These are phyloP conservation scores for Metellina segmentata DNA, from an alignment of 2,888 invertebrate species.

Conservation along the genomic window DNA sequence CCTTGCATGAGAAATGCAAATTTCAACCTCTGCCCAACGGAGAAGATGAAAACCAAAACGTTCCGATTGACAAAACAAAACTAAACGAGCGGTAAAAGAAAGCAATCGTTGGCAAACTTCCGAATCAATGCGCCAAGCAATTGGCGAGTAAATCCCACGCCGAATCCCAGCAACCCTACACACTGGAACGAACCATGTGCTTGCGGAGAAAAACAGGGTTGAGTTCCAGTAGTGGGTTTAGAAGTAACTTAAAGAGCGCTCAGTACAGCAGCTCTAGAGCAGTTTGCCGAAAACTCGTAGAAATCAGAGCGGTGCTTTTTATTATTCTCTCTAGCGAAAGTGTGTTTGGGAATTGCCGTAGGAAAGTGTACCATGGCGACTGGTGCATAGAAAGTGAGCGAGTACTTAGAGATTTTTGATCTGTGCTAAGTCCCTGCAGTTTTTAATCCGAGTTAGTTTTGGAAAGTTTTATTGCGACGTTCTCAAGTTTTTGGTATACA, in stretches of 20 bases:
- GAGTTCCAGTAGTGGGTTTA: conserved; percentile 37
- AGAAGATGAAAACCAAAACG: not conserved
- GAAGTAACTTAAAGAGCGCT: conserved; percentile 41
- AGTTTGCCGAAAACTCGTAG: conserved; percentile 21
- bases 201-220: conserved; percentile 59
- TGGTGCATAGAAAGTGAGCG: not conserved
- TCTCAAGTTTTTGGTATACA: not conserved
- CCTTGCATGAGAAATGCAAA: no score
- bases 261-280: conserved; percentile 8
- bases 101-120: conserved; percentile 5
- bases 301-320: not conserved
- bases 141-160: conserved; percentile 31
- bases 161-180: conserved; percentile 27
- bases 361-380: not conserved
- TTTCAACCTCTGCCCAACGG: no score
- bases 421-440: not conserved
- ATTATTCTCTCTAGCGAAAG: not conserved
- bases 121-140: not conserved
- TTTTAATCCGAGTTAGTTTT: not conserved
- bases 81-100: not conserved
- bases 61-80: not conserved
- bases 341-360: not conserved
- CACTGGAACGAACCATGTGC: conserved; percentile 69
- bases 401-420: not conserved
- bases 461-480: no score